These are phyloP conservation scores for Eulithis prunata DNA, from an alignment of 2,888 invertebrate genomes.

Conservation along the genomic window DNA sequence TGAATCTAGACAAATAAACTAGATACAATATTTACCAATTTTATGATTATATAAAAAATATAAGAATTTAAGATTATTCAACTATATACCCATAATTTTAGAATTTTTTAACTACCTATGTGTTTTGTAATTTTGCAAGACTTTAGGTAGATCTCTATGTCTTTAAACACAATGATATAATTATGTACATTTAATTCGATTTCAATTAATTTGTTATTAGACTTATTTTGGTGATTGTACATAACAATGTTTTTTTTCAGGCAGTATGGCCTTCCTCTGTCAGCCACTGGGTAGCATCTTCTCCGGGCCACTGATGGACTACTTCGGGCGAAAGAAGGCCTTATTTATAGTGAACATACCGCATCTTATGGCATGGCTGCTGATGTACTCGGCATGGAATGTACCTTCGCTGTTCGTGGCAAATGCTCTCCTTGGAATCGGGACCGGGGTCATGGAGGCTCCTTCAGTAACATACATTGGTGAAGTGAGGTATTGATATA, in stretches of 20 bases:
- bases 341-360: conserved; percentile 84
- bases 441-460: conserved; percentile 85
- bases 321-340: conserved; percentile 81
- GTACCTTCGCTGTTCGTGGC: conserved; percentile 77
- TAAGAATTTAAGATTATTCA: too few relatives aligned
- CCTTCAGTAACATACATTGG: conserved; percentile 86
- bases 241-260: conserved; percentile 56
- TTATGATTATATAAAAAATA: too few relatives aligned
- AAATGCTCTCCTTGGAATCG: conserved; percentile 81
- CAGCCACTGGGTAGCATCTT: conserved; percentile 84
- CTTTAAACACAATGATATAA: too few relatives aligned
- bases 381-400: conserved; percentile 80
- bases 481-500: conserved; percentile 75
- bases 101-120: too few relatives aligned
- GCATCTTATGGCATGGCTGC: conserved; percentile 83
- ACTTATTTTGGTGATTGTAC: too few relatives aligned
- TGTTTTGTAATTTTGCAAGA: neutral
- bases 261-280: conserved; percentile 82
- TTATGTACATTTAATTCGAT: too few relatives aligned
- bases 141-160: too few relatives aligned
- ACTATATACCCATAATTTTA: too few relatives aligned
- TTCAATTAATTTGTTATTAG: too few relatives aligned
- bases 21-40: too few relatives aligned
- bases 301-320: conserved; percentile 82
- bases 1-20: too few relatives aligned